These are phyloP conservation scores for Formicarius rufipectus DNA, from an alignment of 2,113 vertebrate species.

Conservation along the genomic window DNA sequence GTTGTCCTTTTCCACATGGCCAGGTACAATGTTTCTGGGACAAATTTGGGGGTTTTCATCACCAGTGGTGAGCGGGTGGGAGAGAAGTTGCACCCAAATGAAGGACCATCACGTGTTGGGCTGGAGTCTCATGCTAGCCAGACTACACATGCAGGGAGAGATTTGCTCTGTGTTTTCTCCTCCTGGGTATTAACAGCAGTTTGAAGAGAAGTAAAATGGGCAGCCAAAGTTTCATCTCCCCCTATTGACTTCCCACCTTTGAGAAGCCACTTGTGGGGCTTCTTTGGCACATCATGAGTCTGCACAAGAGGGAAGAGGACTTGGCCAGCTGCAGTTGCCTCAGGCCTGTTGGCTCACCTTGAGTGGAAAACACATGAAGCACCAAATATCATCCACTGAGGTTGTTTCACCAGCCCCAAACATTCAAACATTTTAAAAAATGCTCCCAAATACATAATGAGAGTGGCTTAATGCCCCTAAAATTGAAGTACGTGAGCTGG, in stretches of 20 bases:
- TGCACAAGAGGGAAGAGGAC: background rate
- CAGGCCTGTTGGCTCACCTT: background rate
- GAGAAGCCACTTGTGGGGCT: background rate
- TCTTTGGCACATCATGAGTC: background rate
- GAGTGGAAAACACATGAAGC: background rate
- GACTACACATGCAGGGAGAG: background rate
- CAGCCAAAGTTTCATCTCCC: background rate
- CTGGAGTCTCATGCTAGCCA: background rate
- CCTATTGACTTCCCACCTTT: background rate
- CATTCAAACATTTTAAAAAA: background rate
- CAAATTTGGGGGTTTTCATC: background rate
- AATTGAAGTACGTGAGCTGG: background rate
- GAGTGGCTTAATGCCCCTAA: background rate
- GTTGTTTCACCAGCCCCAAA: background rate
- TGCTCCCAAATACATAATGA: background rate
- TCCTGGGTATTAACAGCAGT: background rate
- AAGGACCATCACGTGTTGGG: background rate
- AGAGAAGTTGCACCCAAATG: background rate
- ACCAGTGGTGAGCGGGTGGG: background rate
- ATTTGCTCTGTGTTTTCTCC: background rate
- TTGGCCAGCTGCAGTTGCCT: background rate
- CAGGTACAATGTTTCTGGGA: background rate
- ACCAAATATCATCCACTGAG: background rate
- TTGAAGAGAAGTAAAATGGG: background rate
- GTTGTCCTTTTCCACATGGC: constrained; percentile 1